phyloP scores from a whole-genome alignment of 2,113 vertebrate species.

The Balaenoptera acutorostrata region DNA sequence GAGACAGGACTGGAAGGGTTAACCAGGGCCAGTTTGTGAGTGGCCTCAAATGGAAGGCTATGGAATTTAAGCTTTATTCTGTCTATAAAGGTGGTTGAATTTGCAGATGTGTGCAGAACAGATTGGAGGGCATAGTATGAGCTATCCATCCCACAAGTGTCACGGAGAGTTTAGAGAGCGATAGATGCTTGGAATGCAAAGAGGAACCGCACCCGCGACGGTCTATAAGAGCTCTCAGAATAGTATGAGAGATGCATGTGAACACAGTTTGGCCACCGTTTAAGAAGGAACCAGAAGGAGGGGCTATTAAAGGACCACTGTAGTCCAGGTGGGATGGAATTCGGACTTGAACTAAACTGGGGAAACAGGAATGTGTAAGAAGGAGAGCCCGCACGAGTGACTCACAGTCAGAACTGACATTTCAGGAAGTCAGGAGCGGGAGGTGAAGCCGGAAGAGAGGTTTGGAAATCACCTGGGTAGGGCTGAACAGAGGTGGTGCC shows the following conservation, averaged over 20 bases:
- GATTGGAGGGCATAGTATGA: fast-evolving
- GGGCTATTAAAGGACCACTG: not conserved
- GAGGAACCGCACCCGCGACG: fast-evolving
- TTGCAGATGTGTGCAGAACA: not conserved
- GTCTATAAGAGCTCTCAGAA: not conserved
- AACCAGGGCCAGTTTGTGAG: not conserved
- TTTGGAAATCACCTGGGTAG: not conserved
- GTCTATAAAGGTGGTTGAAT: not conserved
- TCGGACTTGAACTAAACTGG: not conserved
- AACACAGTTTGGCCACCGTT: not conserved
- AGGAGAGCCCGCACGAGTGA: not conserved
- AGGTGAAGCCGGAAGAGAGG: not conserved
- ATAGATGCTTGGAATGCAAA: not conserved
- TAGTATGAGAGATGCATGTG: not conserved
- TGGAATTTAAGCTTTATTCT: not conserved
- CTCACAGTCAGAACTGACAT: not conserved
- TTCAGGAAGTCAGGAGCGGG: not conserved
- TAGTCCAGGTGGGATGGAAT: not conserved
- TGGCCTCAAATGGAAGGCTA: not conserved
- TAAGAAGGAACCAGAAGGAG: not conserved
- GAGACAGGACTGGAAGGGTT: not conserved
- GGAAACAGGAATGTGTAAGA: not conserved
- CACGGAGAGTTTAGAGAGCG: not conserved
- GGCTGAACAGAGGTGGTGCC: not conserved
- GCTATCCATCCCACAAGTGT: not conserved